These are phyloP conservation scores for Lithophane socia DNA, from an alignment of 2,888 invertebrate genomes.

Conservation along the genomic window DNA sequence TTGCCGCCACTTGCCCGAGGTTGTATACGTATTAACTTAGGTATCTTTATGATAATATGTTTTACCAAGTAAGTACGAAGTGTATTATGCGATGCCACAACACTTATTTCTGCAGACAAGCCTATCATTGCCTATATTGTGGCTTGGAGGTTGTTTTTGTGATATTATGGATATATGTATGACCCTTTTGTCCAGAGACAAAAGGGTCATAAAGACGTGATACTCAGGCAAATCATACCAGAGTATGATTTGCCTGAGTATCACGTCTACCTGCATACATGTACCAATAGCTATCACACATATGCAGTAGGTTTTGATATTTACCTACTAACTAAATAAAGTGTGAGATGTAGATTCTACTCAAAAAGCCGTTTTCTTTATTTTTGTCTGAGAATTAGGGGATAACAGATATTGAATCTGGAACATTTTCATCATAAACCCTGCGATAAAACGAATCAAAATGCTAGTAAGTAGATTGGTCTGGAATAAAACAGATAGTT, in stretches of 20 bases:
- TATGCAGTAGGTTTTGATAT: background rate
- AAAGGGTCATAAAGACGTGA: no score
- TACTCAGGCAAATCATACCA: no score
- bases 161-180: background rate
- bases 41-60: slow-evolving; percentile 9
- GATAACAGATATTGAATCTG: background rate
- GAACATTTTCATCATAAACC: background rate
- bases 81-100: background rate
- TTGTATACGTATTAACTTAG: slow-evolving; percentile 13
- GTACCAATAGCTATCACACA: no score
- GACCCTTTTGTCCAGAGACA: background rate
- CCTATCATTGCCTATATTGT: background rate
- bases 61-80: slow-evolving; percentile 9
- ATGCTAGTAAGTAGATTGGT: background rate
- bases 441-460: background rate
- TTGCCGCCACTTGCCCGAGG: slow-evolving; percentile 39
- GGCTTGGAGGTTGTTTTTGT: background rate
- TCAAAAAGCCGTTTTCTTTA: no score
- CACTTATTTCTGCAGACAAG: background rate
- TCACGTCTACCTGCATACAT: background rate
- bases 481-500: background rate
- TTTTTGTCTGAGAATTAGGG: background rate
- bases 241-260: background rate
- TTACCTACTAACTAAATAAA: background rate
- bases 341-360: background rate